A percentile compares a stretch with the other conserved stretches of the same genome.
phyloP scores from a whole-genome alignment of 1,140 invertebrate genomes.

The Drosophila suzukii region DNA sequence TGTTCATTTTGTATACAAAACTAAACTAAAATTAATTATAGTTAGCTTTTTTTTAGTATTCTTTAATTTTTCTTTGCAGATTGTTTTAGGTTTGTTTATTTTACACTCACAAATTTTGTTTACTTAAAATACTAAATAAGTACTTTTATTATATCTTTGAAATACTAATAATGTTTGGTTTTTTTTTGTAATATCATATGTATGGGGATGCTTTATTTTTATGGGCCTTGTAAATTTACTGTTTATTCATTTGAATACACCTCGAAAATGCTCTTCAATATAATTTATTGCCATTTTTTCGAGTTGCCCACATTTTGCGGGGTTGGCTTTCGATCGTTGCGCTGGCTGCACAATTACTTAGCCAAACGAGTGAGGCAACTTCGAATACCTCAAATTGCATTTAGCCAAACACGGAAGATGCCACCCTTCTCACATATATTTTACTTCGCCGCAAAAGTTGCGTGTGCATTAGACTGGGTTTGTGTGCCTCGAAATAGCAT shows the following conservation, averaged over 20 bases:
- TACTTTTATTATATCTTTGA: not conserved
- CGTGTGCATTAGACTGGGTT: constrained; percentile 41
- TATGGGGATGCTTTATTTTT: not conserved
- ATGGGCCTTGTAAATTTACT: constrained; percentile 3
- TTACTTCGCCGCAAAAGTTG: constrained; percentile 15
- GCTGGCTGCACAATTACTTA: constrained; percentile 41
- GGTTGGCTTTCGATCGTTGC: constrained; percentile 25
- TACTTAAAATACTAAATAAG: too few species aligned
- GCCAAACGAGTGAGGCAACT: constrained; percentile 42
- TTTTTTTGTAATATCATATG: not conserved
- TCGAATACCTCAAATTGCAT: constrained; percentile 30
- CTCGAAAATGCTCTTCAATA: constrained; percentile 1
- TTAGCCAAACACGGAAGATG: constrained; percentile 46
- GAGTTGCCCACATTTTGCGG: not conserved
- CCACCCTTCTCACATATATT: constrained; percentile 23
- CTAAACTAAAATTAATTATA: too few species aligned
- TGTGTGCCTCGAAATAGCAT: constrained; percentile 46
- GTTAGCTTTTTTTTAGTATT: too few species aligned
- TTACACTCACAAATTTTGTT: too few species aligned
- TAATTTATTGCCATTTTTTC: constrained; percentile 2
- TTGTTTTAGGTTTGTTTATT: too few species aligned
- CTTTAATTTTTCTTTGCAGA: too few species aligned
- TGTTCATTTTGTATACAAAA: too few species aligned
- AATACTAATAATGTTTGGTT: not conserved
- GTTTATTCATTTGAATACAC: constrained; percentile 8